Percentiles rank a stretch among this genome's conserved stretches.
Evolutionary conservation across 2,888 invertebrate genomes (phyloP).

Genomic region (Calameuta filiformis): DNA sequence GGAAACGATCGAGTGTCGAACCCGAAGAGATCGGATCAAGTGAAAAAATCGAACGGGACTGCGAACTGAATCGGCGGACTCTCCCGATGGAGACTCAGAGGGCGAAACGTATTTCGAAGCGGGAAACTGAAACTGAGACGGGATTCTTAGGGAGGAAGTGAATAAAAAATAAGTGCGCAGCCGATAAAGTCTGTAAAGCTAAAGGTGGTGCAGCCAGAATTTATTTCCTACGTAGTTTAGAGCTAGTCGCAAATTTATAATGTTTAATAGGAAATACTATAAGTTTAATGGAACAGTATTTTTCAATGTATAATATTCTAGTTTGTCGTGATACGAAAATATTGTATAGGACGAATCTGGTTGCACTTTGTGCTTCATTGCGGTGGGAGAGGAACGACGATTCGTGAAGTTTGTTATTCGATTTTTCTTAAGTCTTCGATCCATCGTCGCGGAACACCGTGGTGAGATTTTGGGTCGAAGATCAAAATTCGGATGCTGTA

Average conservation of each 20-base stretch:
- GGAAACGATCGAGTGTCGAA: neutral
- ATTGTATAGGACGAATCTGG: neutral
- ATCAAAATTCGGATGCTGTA: neutral
- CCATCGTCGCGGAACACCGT: too few relatives aligned
- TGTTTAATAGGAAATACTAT: neutral
- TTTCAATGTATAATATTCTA: neutral
- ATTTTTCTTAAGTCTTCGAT: neutral
- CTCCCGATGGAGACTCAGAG: neutral
- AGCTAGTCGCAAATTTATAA: neutral
- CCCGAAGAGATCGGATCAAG: neutral
- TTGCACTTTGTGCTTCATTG: neutral
- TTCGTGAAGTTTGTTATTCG: neutral
- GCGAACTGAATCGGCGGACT: neutral
- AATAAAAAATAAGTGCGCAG: neutral
- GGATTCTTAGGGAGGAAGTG: neutral
- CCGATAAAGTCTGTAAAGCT: neutral
- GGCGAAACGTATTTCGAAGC: neutral
- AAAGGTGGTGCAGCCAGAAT: neutral
- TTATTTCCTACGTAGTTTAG: neutral
- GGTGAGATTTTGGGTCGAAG: neutral
- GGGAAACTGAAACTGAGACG: neutral
- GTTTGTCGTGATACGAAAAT: neutral
- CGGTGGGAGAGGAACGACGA: neutral
- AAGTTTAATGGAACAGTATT: neutral
- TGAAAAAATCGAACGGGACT: neutral